Base-by-base conservation (phyloP, 2,888 invertebrate genomes). In the Dione vanillae region DNA sequence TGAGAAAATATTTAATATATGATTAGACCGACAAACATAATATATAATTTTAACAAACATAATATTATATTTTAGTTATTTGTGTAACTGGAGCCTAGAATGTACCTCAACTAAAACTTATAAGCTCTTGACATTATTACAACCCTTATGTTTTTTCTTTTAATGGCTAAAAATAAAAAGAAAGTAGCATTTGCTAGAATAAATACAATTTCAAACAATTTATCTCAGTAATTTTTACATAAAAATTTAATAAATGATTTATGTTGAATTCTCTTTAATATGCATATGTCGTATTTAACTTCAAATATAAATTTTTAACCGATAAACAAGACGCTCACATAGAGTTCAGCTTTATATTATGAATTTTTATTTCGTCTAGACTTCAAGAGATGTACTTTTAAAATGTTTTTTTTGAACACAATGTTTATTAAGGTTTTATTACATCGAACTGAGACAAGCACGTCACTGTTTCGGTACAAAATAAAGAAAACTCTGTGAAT, bases 281-380 rank as follows among this genome's bases (percentile, higher is more conserved):
- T 0, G 11, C 9, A 27, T 43, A 47, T 8, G 43, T 10, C 20
- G 35, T 47, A 37, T 49, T 16, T 12, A 12, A 12, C 27, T 16
- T 16, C 19, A 45, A 16, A 19, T 11, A 19, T 19, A 20, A 40
- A 47, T 62, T 27, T 45, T 37, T 11, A n/a, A 45, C 1, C 35
- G 49, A 49, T 10, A 47, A 64, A 64, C 37, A 64, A 40, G 14
- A 37, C 40, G 40, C 9, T 51, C 64, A 49, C 47, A 19, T 37
- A 47, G 19, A 64, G 49, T 40, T 20, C 8, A 37, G 9, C 19
- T 51, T n/a, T 40, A 51, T 62, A 68, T 68, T 68, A 52, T 68
- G 16, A 41, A 68, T 41, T 61, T 70, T 70, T 66, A 70, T 70
- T 40, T 61, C 54, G 70, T 70, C 70, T 70, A 70, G 70, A 70